Percentiles rank a stretch among this genome's conserved stretches.
These are phyloP conservation scores for Onthophagus sagittarius DNA, from an alignment of 2,888 invertebrate genomes.

Conservation along the genomic window DNA sequence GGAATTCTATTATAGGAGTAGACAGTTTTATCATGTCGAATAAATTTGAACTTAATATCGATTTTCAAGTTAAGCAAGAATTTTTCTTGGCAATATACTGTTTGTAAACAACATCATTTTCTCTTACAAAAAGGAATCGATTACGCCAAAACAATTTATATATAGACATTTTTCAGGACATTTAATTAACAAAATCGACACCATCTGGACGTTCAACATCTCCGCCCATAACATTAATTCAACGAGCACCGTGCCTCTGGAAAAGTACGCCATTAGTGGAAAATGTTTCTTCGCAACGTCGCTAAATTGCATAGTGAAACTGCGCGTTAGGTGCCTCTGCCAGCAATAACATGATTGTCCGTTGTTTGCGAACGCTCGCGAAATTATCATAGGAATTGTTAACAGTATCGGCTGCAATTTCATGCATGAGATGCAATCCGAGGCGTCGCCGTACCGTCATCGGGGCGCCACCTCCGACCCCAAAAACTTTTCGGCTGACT, in stretches of 20 bases:
- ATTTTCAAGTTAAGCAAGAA: too few species aligned
- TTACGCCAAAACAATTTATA: too few species aligned
- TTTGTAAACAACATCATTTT: too few species aligned
- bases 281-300: neutral
- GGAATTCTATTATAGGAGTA: constrained; percentile 13
- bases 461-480: neutral
- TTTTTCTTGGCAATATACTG: too few species aligned
- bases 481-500: constrained; percentile 5
- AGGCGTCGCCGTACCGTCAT: neutral
- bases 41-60: too few species aligned
- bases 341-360: neutral
- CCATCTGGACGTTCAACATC: neutral
- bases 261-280: neutral
- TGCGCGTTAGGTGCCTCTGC: neutral
- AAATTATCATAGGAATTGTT: constrained; percentile 20
- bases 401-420: constrained; percentile 17
- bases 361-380: neutral
- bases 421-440: constrained; percentile 17
- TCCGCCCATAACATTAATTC: neutral
- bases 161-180: neutral
- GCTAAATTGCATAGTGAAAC: neutral
- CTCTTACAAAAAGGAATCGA: too few species aligned
- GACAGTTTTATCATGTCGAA: constrained; percentile 8
- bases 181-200: neutral
- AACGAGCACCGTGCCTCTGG: neutral